Conservation (phyloP, 23 tunicate species). For the Halocynthia aurantium region DNA sequence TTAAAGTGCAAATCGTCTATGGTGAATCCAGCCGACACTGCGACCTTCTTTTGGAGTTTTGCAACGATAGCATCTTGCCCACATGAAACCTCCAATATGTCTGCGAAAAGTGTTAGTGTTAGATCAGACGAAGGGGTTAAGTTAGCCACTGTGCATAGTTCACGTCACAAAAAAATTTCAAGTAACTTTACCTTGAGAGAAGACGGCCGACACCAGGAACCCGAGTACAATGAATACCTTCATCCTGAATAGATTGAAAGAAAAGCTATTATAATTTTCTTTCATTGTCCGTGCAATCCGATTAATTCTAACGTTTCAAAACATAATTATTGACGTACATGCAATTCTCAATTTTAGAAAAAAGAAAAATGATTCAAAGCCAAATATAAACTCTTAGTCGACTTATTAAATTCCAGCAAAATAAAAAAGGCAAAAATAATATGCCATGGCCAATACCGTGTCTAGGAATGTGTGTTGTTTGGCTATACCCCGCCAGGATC, state of each 20-base stretch:
- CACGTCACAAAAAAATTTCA: background rate
- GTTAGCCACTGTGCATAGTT: background rate
- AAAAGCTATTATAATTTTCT: background rate
- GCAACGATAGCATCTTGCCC: constrained; percentile 56
- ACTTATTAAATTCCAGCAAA: too few species aligned
- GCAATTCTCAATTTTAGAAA: too few species aligned
- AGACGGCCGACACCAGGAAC: constrained; percentile 2
- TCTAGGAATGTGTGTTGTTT: too few species aligned
- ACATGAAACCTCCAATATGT: constrained; percentile 75
- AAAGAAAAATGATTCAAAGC: too few species aligned
- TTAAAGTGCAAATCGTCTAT: constrained; percentile 68
- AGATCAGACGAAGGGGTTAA: background rate
- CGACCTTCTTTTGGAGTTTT: constrained; percentile 60
- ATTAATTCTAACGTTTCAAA: too few species aligned
- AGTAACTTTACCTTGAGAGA: constrained; percentile 26
- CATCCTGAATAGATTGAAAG: constrained; percentile 33
- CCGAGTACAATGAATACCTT: constrained; percentile 29
- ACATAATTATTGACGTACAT: too few species aligned
- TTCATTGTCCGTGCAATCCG: too few species aligned
- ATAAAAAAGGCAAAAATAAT: too few species aligned
- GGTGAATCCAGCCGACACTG: constrained; percentile 34
- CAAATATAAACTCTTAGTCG: too few species aligned
- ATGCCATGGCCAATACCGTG: too few species aligned
- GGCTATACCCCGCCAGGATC: too few species aligned
- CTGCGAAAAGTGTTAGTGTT: constrained; percentile 22